Evolutionary conservation across 2,888 invertebrate species (phyloP), one percentile per base, ranked within the genome.

Genomic region (Plebejus argus): DNA sequence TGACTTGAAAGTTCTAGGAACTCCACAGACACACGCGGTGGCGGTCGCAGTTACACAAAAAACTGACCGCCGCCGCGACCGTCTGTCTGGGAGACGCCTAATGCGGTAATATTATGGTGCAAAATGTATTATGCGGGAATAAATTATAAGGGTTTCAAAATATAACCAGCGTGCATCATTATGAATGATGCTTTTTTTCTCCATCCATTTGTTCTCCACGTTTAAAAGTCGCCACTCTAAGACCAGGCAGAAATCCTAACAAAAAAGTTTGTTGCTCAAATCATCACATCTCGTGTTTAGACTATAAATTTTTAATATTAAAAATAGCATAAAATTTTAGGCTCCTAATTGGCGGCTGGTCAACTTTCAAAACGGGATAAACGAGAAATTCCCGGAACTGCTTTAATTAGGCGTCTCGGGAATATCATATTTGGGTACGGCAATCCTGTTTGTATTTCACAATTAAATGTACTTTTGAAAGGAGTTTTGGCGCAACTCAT

Each of bases 401-500:
- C 61, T 61, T 61, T 23, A 61, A 66, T 66, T 66, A 66, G 66
- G 28, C 28, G 66, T 66, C 28, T 66, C 28, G 66, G 20, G 12
- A 4, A 61, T 15, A 66, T 66, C 61, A 66, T 66, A 66, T 66
- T 66, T 66, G 66, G 66, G 20, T 66, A 66, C 66, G 61, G 23
- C 61, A 66, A 1, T 66, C 23, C 28, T 66, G 66, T 66, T 66
- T 66, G 66, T 66, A 33, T 66, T 66, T 66, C 28, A 66, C 74
- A 49, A 49, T 53, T 53, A 49, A 74, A 74, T 33, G 74, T 45
- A 12, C 39, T 74, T 74, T 74, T 74, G 74, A 74, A 74, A 74
- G 74, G 74, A 74, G 74, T 74, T 74, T 66, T 53, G 49, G 49
- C 23, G 74, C 45, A 74, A 74, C 74, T 74, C 49, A 53, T 74